Conservation (phyloP, 2,888 invertebrate species). For the Caenorhabditis becei region DNA sequence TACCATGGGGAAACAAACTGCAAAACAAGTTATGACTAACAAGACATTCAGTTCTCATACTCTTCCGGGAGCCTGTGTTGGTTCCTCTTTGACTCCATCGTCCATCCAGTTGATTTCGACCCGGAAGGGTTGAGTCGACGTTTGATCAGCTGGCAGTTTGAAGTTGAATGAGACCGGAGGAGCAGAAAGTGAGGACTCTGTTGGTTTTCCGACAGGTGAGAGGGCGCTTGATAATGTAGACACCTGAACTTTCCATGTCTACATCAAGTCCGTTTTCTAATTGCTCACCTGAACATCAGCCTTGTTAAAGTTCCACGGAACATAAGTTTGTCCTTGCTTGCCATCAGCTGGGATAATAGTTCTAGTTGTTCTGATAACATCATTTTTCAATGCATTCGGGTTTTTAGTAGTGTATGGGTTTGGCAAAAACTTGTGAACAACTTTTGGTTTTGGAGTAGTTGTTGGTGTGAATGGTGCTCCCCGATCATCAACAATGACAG, state of each 20-base stretch:
- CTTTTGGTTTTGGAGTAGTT: conserved; percentile 23
- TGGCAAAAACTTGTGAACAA: conserved; percentile 56
- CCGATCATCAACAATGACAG: conserved; percentile 46
- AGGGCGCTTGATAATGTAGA: conserved; percentile 32
- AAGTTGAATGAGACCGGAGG: conserved; percentile 51
- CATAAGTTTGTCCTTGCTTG: conserved; percentile 46
- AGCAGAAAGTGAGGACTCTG: conserved; percentile 48
- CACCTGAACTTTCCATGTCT: conserved; percentile 11
- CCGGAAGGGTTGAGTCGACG: conserved; percentile 67
- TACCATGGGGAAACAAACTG: conserved; percentile 63
- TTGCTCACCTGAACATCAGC: conserved; percentile 34
- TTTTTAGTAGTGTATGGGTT: conserved; percentile 55
- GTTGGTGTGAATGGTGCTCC: conserved; percentile 23
- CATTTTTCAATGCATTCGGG: conserved; percentile 39
- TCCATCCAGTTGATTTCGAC: conserved; percentile 71
- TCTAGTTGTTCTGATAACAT: conserved; percentile 51
- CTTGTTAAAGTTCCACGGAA: conserved; percentile 57
- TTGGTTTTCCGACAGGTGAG: conserved; percentile 31
- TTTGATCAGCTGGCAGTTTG: conserved; percentile 52
- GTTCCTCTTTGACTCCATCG: conserved; percentile 49
- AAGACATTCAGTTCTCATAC: background rate
- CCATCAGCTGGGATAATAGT: conserved; percentile 29
- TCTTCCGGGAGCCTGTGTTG: conserved; percentile 30
- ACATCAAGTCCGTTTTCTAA: background rate
- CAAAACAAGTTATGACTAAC: background rate